Base-by-base conservation (phyloP, 2,888 invertebrate genomes). In the Tinea trinotella region DNA sequence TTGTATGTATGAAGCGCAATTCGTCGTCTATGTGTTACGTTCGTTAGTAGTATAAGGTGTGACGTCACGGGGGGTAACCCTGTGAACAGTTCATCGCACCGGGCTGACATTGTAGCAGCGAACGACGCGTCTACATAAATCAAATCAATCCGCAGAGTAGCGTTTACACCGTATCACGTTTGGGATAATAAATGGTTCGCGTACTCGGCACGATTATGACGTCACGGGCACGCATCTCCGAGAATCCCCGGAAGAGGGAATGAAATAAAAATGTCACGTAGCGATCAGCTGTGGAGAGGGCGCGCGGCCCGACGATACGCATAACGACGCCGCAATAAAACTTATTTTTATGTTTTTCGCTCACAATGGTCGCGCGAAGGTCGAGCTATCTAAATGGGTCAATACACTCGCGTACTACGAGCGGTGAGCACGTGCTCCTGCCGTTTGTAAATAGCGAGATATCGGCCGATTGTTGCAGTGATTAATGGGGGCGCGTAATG, bases 271-370 rank as follows among this genome's bases (percentile, higher is more conserved):
- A 83, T 85, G 85, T 85, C 85, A 85, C 85, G 85, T 85, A 75
- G 82, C 83, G 82, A 85, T 85, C 85, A 84, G 85, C 85, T 84
- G 84, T 77, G 80, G 76, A 73, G 74, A 73, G 78, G 69, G 68
- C 66, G 69, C 63, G 63, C 74, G 79, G 68, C 68, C 70, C 30
- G 30, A 70, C 81, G 82, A 75, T 81, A 82, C 84, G 84, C 84
- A 82, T 83, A 84, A 83, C 83, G 52, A 35, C 52, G 52, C 80
- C 81, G 83, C 83, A 83, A 84, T 84, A 84, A 85, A 85, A 85
- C 84, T 84, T 85, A 84, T 84, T 85, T 85, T 85, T 85, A 85
- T 84, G 85, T 84, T 84, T 84, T 84, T 83, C 84, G 84, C 84
- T 84, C 79, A 85, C 85, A 85, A 85, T 85, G 83, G 82, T 82